phyloP scores from a whole-genome alignment of 2,888 invertebrate genomes.

The Euphydryas editha region DNA sequence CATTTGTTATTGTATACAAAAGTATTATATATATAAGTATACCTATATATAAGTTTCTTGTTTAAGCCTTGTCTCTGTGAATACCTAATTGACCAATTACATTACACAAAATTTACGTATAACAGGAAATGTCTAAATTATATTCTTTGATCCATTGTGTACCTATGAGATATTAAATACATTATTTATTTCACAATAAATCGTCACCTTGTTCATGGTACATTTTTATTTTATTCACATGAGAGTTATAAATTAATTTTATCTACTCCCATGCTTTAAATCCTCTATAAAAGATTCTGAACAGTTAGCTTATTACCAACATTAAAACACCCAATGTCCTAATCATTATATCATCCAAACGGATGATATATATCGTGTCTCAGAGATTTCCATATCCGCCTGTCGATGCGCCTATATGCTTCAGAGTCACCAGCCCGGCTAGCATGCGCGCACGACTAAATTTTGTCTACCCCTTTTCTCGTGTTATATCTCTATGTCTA shows the following conservation, averaged over 20 bases:
- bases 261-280: not conserved
- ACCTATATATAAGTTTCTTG: not conserved
- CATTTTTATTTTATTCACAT: not conserved
- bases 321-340: too few species aligned
- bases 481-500: too few species aligned
- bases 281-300: too few species aligned
- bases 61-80: not conserved
- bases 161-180: not conserved
- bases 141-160: not conserved
- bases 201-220: not conserved
- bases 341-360: too few species aligned
- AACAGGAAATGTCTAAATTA: slow-evolving; percentile 18
- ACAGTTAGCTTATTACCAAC: too few species aligned
- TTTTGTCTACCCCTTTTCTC: too few species aligned
- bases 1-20: not conserved
- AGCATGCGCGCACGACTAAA: too few species aligned
- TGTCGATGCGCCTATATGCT: too few species aligned
- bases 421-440: too few species aligned
- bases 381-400: too few species aligned
- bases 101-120: slow-evolving; percentile 7
- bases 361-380: too few species aligned
- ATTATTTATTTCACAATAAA: not conserved
- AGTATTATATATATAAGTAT: not conserved
- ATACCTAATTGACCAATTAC: slow-evolving; percentile 21
- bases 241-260: not conserved